phyloP scores from a whole-genome alignment of 2,888 invertebrate genomes.

The Isotomurus palustris region DNA sequence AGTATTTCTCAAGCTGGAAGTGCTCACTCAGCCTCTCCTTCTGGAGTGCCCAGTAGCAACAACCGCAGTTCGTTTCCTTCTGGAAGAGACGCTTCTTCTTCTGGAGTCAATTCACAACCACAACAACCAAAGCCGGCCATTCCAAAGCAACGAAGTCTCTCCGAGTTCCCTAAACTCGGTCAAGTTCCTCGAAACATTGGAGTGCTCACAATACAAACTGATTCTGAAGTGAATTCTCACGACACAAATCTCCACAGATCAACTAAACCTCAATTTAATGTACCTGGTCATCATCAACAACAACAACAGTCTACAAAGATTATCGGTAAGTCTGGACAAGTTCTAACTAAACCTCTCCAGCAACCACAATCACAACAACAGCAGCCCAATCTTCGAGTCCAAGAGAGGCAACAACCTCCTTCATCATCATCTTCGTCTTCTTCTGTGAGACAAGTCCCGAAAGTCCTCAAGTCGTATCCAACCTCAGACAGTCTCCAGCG shows the following conservation, averaged over 20 bases:
- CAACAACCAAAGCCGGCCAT: constrained; percentile 20
- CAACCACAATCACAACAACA: constrained; percentile 19
- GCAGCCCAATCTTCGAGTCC: constrained; percentile 2
- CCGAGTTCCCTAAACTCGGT: constrained; percentile 33
- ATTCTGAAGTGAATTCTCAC: not conserved
- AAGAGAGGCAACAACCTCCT: constrained; percentile 9
- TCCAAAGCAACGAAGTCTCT: constrained; percentile 43
- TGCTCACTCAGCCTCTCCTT: too few species aligned
- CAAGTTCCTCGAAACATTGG: constrained; percentile 15
- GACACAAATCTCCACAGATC: too few species aligned
- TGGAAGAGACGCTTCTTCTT: not conserved
- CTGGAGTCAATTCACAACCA: not conserved
- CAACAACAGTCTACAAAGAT: not conserved
- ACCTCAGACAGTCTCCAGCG: constrained; percentile 40
- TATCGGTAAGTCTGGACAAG: not conserved
- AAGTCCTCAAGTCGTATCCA: constrained; percentile 4
- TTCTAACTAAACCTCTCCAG: constrained; percentile 2
- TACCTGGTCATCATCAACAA: too few species aligned
- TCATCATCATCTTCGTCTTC: too few species aligned
- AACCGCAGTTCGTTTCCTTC: not conserved
- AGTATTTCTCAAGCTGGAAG: not conserved
- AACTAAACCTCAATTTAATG: not conserved
- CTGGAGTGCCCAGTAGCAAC: too few species aligned
- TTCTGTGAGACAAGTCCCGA: not conserved
- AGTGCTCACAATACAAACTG: constrained; percentile 29